Evolutionary conservation across 30 jellyfish, hydroid and myxozoan genomes (phyloP).

Genomic region (Cassiopea andromeda): DNA sequence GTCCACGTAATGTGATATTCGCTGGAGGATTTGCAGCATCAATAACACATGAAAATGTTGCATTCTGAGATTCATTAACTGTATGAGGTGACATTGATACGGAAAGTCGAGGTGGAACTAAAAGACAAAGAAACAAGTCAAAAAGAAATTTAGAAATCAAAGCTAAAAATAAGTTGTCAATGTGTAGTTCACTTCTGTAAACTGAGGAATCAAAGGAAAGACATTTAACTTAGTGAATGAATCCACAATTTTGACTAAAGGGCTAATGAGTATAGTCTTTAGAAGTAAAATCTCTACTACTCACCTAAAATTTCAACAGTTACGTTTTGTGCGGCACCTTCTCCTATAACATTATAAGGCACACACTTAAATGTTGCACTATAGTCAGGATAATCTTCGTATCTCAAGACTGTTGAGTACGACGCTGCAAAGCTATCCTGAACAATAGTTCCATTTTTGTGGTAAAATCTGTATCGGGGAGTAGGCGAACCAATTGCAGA

Average conservation of each 20-base stretch:
- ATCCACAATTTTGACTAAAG: no score
- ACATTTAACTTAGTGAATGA: no score
- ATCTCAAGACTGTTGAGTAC: not conserved
- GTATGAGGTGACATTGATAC: conserved; percentile 38
- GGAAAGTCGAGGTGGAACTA: conserved; percentile 54
- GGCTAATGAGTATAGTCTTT: not conserved
- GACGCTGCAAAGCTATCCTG: not conserved
- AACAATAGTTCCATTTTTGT: not conserved
- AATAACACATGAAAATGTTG: conserved; percentile 43
- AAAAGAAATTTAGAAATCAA: not conserved
- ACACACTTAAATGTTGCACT: conserved; percentile 11
- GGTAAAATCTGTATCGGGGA: not conserved
- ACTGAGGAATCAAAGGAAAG: no score
- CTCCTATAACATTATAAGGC: conserved; percentile 15
- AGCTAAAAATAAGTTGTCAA: no score
- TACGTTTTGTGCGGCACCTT: conserved; percentile 7
- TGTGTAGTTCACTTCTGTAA: no score
- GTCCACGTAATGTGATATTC: conserved; percentile 11
- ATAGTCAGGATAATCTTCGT: not conserved
- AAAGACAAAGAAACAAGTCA: not conserved
- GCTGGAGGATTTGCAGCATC: conserved; percentile 63
- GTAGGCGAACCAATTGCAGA: not conserved
- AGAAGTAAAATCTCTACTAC: not conserved
- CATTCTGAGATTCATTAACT: conserved; percentile 16
- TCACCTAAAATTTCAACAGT: conserved; percentile 21